Base-by-base conservation (phyloP, 2,797 vertebrate species). In the Myioborus miniatus region DNA sequence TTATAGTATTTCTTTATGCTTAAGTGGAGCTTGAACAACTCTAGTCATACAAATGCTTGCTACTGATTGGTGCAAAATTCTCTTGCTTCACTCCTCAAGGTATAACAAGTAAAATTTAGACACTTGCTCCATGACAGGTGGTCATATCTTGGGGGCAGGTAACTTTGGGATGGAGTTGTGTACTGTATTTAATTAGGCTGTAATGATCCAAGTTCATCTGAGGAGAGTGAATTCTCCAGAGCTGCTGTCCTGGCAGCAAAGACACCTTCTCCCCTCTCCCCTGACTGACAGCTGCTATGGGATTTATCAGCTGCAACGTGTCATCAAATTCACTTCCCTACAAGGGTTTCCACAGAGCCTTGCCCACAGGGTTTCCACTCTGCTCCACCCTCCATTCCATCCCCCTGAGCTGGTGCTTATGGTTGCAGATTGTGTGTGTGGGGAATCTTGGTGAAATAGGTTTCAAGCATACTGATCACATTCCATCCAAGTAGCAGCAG, bases 41-140 rank as follows among this genome's bases (percentile, higher is more conserved):
- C 58, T 10, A 41, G 9, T 64, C 26, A 26, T 56, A 24, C 34
- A 47, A 3, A 41, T 0, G 0, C 64, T 64, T 64, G 36, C 65
- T 56, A 17, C 36, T 41, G 60, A 41, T 26, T 26, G 60, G 4
- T 49, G 32, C 6, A 41, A 62, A 41, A 14, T 34, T 50, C 18
- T 11, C 19, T 34, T 1, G 2, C 23, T 76, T 62, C 1, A 0
- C 30, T 50, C 18, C 22, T 14, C 16, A 34, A 5, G 2, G 23
- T 17, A 41, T 1, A 62, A 30, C 4, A 19, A 63, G 15, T 43
- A 29, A 77, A 34, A 63, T 17, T 5, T 4, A 18, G 13, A n/a
- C 12, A 3, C 23, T 43, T 52, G 3, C 23, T 27, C 30, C 7
- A 2, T 29, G 19, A n/a, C 19, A 24, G 6, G 37, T 18, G 46